Evolutionary conservation across 2,888 invertebrate species (phyloP), one percentile per base, ranked within the genome.

Genomic region (Tribolium freemani): DNA sequence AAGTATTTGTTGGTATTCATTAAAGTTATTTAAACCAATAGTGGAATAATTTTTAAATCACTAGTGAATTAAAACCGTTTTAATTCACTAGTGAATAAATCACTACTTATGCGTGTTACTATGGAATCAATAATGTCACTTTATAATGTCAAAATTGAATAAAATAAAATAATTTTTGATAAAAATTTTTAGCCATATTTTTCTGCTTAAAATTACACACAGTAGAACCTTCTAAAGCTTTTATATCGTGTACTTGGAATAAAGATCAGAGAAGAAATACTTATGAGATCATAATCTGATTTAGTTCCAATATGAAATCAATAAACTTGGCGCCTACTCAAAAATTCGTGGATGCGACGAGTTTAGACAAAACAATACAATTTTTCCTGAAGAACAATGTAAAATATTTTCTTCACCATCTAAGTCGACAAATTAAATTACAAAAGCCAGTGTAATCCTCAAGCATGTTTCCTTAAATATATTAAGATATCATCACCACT

Each of bases 401-500:
- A 46, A 46, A 46, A 10, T 11, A 46, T 10, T 46, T 46, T 10
- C n/a, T 3, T 26, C 26, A 26, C 5, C 16, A 16, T 16, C 16
- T 2, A 16, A 16, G 16, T 16, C 16, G 16, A 16, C 26, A 38
- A 38, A 38, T 38, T 38, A 38, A 38, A 38, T 26, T 20, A 26
- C 16, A 60, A 10, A 26, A 20, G 16, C 10, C 8, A 13, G 38
- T 53, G 64, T 51, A 53, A 53, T 51, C 26, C 51, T 53, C 44
- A 64, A 38, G 64, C 53, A 38, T 38, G 9, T 2, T 53, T 64
- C 64, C 64, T 51, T 38, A 51, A 64, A 64, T 13, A 64, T 30
- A 53, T 64, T 53, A 38, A 38, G 51, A 64, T 64, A 53, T 53
- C 53, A 64, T 51, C 64, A 53, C n/a, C 46, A 48, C 20, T 53